These are phyloP conservation scores for Tyrannus savana DNA, from an alignment of 2,113 vertebrate genomes.

Conservation along the genomic window DNA sequence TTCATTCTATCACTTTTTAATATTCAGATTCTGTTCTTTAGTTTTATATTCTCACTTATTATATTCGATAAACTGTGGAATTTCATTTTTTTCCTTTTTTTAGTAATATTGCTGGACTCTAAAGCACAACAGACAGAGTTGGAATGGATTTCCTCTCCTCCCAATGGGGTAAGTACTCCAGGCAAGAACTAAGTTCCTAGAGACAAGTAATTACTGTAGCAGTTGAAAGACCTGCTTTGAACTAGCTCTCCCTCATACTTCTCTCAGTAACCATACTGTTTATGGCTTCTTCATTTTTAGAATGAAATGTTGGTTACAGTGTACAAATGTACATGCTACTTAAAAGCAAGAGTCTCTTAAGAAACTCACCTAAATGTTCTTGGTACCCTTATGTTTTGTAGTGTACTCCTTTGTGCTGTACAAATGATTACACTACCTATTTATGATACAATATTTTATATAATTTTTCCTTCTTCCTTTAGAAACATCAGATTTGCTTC, in stretches of 20 bases:
- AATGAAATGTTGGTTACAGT: conserved; percentile 18
- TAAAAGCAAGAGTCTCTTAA: conserved; percentile 21
- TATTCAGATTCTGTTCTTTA: not conserved
- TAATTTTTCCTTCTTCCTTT: conserved; percentile 18
- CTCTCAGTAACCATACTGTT: not conserved
- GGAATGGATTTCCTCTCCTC: conserved; percentile 99
- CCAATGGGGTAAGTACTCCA: conserved; percentile 89
- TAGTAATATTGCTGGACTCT: conserved; percentile 97
- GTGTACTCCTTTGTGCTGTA: not conserved
- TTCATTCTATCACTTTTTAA: not conserved
- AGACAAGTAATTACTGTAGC: not conserved
- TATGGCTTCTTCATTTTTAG: not conserved
- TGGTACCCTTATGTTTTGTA: conserved; percentile 7
- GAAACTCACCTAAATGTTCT: conserved; percentile 40
- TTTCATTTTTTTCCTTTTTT: conserved; percentile 39
- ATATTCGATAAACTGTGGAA: conserved; percentile 27
- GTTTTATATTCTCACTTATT: not conserved
- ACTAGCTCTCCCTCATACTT: not conserved
- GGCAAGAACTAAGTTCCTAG: not conserved
- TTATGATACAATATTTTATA: conserved; percentile 17
- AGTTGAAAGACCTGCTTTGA: conserved; percentile 4
- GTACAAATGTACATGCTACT: conserved; percentile 33
- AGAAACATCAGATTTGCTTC: conserved; percentile 29
- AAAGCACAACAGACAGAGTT: conserved; percentile 99
- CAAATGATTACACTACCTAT: not conserved